A percentile compares a stretch with the other conserved stretches of the same genome.
These are phyloP conservation scores for Drosophila conformis DNA, from an alignment of 2,888 invertebrate species.

Conservation along the genomic window DNA sequence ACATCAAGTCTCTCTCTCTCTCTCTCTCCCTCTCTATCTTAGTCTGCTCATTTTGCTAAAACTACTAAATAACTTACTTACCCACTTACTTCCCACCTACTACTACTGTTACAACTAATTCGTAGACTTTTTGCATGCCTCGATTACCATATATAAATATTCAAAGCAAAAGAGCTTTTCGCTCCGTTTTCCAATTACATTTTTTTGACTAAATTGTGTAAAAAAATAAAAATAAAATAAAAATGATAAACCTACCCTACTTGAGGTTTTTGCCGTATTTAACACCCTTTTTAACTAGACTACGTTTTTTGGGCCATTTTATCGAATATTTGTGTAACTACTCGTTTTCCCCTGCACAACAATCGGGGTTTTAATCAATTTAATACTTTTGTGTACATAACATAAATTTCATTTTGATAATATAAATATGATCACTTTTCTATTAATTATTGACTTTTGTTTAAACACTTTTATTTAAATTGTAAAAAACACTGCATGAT, in stretches of 20 bases:
- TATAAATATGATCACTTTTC: background rate
- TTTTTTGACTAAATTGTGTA: constrained; percentile 55
- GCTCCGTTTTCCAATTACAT: constrained; percentile 16
- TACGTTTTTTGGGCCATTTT: constrained; percentile 41
- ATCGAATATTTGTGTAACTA: constrained; percentile 17
- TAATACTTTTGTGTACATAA: constrained; percentile 16
- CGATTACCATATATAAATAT: constrained; percentile 45
- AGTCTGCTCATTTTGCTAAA: constrained; percentile 38
- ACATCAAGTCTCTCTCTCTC: constrained; percentile 55
- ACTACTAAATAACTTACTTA: constrained; percentile 26
- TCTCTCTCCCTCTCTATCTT: constrained; percentile 2
- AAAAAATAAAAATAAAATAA: constrained; percentile 21
- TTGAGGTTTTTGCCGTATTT: constrained; percentile 52
- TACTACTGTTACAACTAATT: constrained; percentile 34
- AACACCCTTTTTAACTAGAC: constrained; percentile 37
- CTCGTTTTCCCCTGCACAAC: constrained; percentile 30
- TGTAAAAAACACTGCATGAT: background rate
- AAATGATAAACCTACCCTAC: constrained; percentile 36
- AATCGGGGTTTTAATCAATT: constrained; percentile 25
- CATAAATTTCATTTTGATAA: constrained; percentile 1
- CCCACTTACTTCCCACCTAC: constrained; percentile 5
- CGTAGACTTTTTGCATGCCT: constrained; percentile 72
- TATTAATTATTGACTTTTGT: background rate
- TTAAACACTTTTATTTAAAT: background rate
- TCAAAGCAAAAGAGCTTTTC: constrained; percentile 44